Evolutionary conservation across 1,140 invertebrate species (phyloP).

Genomic region (Lepidurus couesii): DNA sequence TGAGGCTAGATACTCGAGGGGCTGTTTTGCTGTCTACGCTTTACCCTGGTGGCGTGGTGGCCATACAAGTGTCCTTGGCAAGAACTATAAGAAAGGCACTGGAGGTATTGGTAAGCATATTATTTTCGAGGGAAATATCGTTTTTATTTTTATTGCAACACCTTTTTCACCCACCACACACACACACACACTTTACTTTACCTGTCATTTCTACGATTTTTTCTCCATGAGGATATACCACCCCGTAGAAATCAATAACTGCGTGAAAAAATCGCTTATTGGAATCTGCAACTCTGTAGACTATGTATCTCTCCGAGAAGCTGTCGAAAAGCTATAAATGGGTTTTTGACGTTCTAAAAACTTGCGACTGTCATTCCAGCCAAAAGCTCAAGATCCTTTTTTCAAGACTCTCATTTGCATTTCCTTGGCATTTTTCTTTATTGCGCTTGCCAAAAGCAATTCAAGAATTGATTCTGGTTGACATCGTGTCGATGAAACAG

Average conservation of each 20-base stretch:
- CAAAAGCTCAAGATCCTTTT: neutral
- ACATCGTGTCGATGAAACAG: neutral
- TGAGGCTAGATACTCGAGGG: slow-evolving; percentile 16
- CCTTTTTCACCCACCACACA: neutral
- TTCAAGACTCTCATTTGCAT: neutral
- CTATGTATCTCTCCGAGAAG: neutral
- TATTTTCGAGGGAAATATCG: neutral
- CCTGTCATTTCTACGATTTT: neutral
- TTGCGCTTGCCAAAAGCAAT: neutral
- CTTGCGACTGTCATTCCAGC: no score
- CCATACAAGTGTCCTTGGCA: neutral
- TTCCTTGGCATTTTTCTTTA: neutral
- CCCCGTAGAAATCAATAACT: neutral
- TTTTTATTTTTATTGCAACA: neutral
- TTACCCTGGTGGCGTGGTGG: neutral
- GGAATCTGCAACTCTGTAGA: neutral
- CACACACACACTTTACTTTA: neutral
- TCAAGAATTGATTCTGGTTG: slow-evolving; percentile 15
- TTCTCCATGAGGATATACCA: neutral
- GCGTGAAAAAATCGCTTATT: neutral
- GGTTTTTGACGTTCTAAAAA: neutral
- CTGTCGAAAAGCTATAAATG: neutral
- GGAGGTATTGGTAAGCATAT: neutral
- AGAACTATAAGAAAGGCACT: neutral
- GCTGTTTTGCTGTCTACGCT: neutral